These are phyloP conservation scores for Natator depressus DNA, from an alignment of 2,113 vertebrate species.

Conservation along the genomic window DNA sequence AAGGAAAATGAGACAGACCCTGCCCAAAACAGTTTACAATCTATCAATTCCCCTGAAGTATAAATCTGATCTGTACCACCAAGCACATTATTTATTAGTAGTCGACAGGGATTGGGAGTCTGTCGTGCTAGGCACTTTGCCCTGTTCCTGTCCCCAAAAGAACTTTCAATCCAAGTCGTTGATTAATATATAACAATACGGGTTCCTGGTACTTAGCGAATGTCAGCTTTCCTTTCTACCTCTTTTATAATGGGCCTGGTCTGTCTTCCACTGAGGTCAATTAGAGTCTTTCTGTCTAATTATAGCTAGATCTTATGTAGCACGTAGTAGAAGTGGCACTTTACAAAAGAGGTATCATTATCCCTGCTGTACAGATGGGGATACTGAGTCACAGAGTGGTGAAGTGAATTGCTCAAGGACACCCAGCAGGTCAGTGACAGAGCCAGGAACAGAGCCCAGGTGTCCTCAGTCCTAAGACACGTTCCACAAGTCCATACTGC, in stretches of 20 bases:
- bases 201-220: not conserved
- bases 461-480: not conserved
- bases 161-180: not conserved
- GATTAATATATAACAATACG: not conserved
- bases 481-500: not conserved
- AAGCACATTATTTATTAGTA: not conserved
- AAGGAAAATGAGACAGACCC: not conserved
- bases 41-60: not conserved
- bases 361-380: not conserved
- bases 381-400: not conserved
- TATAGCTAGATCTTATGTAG: not conserved
- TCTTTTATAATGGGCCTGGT: not conserved
- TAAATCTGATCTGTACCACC: not conserved
- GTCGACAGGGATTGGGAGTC: not conserved
- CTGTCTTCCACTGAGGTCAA: accelerated
- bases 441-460: not conserved
- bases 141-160: not conserved
- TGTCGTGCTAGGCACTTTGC: not conserved
- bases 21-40: not conserved
- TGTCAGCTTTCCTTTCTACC: not conserved
- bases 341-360: not conserved
- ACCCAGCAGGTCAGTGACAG: not conserved
- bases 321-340: not conserved
- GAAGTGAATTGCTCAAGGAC: not conserved
- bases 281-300: not conserved